phyloP scores from a whole-genome alignment of 2,113 vertebrate species.

The Cranoglanis bouderius region DNA sequence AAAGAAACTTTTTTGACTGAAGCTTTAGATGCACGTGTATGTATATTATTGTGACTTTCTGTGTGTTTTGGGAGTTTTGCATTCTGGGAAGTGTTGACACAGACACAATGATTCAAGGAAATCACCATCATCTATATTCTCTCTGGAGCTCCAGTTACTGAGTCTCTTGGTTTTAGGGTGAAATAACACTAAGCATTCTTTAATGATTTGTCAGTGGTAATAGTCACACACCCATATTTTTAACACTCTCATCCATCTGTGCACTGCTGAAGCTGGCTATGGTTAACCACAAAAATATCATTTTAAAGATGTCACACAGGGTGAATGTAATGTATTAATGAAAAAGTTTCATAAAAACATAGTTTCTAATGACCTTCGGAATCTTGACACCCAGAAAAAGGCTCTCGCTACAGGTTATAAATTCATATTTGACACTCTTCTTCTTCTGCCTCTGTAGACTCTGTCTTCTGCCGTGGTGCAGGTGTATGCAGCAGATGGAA shows the following conservation, averaged over 20 bases:
- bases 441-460: slow-evolving; percentile 68
- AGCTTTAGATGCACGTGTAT: not conserved
- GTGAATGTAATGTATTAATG: not conserved
- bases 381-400: not conserved
- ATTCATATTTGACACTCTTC: not conserved
- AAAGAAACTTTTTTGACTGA: not conserved
- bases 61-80: no score
- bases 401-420: not conserved
- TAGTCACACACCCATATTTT: not conserved
- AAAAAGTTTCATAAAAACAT: not conserved
- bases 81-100: no score
- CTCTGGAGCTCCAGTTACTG: not conserved
- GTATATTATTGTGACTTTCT: no score
- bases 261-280: not conserved
- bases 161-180: not conserved
- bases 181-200: not conserved
- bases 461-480: slow-evolving; percentile 91
- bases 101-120: not conserved
- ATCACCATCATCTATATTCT: not conserved
- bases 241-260: not conserved
- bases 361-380: not conserved
- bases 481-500: slow-evolving; percentile 87
- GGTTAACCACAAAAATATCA: not conserved
- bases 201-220: no score
- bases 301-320: not conserved